Evolutionary conservation across 2,113 vertebrate species (phyloP).

Genomic region (Serinus canaria): DNA sequence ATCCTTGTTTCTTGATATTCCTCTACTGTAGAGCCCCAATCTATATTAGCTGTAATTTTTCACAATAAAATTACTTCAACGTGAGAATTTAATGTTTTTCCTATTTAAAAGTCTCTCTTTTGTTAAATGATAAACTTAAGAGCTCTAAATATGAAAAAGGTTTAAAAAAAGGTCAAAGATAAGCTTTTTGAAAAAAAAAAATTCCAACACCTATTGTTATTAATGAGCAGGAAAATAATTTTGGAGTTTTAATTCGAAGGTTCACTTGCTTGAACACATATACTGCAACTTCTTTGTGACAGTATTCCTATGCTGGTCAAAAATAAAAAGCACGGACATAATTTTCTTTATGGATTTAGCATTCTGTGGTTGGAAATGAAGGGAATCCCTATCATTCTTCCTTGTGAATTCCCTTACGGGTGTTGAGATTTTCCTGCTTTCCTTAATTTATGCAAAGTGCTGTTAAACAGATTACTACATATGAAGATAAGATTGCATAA

Average conservation of each 20-base stretch:
- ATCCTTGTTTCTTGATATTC: neutral
- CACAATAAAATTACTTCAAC: neutral
- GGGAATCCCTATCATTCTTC: neutral
- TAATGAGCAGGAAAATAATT: neutral
- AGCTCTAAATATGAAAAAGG: neutral
- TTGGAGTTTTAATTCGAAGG: neutral
- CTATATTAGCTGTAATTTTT: neutral
- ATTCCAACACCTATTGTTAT: neutral
- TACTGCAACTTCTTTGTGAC: neutral
- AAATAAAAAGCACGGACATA: neutral
- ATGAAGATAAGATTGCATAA: constrained; percentile 60
- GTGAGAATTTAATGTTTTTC: neutral
- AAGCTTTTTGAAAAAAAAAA: neutral
- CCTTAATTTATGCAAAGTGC: constrained; percentile 62
- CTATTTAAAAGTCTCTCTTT: neutral
- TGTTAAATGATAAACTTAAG: neutral
- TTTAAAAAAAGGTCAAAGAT: neutral
- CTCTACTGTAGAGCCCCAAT: neutral
- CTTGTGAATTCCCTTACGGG: constrained; percentile 24
- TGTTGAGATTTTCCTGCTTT: constrained; percentile 55
- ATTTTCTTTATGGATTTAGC: neutral
- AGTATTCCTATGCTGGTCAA: neutral
- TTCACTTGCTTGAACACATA: neutral
- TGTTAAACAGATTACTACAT: constrained; percentile 69
- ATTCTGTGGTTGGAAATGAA: neutral